Evolutionary conservation across 2,888 invertebrate species (phyloP), one percentile per base, ranked within the genome.

Genomic region (Pseudococcus longispinus): DNA sequence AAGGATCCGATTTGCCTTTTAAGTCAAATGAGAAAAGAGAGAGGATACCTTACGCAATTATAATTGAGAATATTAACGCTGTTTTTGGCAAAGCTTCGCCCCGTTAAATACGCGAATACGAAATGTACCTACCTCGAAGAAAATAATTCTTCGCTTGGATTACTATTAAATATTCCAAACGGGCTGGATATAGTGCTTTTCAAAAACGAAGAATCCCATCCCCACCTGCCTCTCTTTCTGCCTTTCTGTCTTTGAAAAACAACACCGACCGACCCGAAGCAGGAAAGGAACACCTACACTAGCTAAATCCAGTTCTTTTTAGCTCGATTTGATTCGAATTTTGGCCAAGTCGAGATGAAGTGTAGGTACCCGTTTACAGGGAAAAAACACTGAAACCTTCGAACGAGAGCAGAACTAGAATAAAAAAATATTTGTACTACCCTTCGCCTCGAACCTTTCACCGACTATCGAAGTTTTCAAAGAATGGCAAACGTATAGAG

Each of bases 121-220:
- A 46, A 46, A 51, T 37, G 1, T n/a, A n/a, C 37, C 20, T 23
- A 60, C 60, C 15, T 46, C 65, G 74, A 74, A n/a, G 37, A 74
- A 70, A 70, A 74, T 74, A 74, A 74, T 74, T 74, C 74, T 74
- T 74, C 74, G 74, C 74, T 74, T 37, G 74, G 74, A 32, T 74
- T 74, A 29, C 32, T 74, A 37, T 74, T 74, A 74, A 74, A 74
- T 74, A 74, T 74, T 74, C 74, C 37, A 74, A 15, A n/a, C 18
- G 51, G n/a, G 2, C n/a, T 13, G 26, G 65, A 15, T 37, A 37
- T 37, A n/a, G n/a, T 55, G 55, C 20, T 4, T 55, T 13, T 65
- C 26, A 26, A 26, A 65, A 26, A 65, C 8, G 65, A 15, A n/a
- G 37, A 18, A 29, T 18, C 18, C n/a, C 51, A 0, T 37, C 37